Conservation (phyloP, 2,113 vertebrate species). For the Mandrillus leucophaeus region DNA sequence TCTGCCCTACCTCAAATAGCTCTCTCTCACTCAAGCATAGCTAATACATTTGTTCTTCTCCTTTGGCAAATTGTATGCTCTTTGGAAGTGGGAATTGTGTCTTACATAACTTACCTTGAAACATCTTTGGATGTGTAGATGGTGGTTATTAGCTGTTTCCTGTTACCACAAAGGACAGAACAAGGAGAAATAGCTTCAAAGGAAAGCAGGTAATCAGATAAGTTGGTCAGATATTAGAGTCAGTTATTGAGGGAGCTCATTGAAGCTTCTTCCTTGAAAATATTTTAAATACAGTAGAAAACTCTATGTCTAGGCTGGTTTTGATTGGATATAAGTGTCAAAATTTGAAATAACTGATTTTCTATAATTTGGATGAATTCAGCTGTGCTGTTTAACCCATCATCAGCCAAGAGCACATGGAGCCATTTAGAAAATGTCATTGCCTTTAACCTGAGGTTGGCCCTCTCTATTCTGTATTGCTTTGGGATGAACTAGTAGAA, state of each 20-base stretch:
- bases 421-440: neutral
- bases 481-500: neutral
- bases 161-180: conserved; percentile 62
- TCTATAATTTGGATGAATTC: conserved; percentile 12
- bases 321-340: neutral
- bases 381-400: neutral
- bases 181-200: conserved; percentile 66
- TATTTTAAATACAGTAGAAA: conserved; percentile 62
- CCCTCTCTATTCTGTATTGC: neutral
- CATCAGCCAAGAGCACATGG: neutral
- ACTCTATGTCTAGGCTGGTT: neutral
- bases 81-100: conserved; percentile 51
- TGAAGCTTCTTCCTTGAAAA: conserved; percentile 59
- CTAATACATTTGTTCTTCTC: conserved; percentile 67
- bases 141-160: conserved; percentile 55
- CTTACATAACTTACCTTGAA: conserved; percentile 71
- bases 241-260: conserved; percentile 49
- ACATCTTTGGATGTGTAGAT: conserved; percentile 44
- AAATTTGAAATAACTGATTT: conserved; percentile 51
- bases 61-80: conserved; percentile 47
- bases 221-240: conserved; percentile 62
- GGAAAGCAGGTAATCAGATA: conserved; percentile 63
- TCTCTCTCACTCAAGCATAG: conserved; percentile 60
- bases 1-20: conserved; percentile 41
- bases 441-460: neutral